Percentiles rank a stretch among this genome's conserved stretches.
These are phyloP conservation scores for Aramus guarauna DNA, from an alignment of 2,113 vertebrate species.

Conservation along the genomic window DNA sequence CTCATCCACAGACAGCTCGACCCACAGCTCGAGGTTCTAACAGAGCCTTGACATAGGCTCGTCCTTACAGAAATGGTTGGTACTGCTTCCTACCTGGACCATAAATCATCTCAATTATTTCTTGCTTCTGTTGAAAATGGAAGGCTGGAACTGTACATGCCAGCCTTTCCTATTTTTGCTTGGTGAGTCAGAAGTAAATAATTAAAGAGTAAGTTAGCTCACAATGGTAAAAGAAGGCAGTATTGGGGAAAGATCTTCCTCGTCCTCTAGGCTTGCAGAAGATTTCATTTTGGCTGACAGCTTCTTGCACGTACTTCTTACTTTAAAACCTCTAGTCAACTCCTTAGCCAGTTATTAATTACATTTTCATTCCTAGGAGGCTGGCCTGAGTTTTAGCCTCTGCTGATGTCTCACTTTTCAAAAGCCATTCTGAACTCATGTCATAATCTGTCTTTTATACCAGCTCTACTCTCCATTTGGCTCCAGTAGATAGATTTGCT, in stretches of 20 bases:
- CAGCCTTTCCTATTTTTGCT: background rate
- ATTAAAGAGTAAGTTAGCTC: background rate
- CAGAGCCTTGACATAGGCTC: background rate
- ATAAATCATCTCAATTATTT: background rate
- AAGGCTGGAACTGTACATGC: background rate
- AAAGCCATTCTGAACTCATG: background rate
- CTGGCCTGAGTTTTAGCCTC: background rate
- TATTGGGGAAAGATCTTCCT: background rate
- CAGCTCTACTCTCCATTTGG: background rate
- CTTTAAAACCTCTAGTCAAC: background rate
- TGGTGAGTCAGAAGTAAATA: background rate
- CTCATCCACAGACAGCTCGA: background rate
- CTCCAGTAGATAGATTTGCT: background rate
- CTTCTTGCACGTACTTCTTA: background rate
- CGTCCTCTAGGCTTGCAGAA: background rate
- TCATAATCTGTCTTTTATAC: background rate
- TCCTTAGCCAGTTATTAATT: background rate
- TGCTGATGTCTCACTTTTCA: background rate
- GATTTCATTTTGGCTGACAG: background rate
- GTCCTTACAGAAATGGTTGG: accelerated
- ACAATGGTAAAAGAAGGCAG: background rate
- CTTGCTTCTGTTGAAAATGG: background rate
- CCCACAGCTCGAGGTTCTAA: background rate
- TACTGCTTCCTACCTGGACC: background rate
- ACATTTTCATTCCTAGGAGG: background rate